Base-by-base conservation (phyloP, 2,888 invertebrate genomes). In the Corbicula japonica region DNA sequence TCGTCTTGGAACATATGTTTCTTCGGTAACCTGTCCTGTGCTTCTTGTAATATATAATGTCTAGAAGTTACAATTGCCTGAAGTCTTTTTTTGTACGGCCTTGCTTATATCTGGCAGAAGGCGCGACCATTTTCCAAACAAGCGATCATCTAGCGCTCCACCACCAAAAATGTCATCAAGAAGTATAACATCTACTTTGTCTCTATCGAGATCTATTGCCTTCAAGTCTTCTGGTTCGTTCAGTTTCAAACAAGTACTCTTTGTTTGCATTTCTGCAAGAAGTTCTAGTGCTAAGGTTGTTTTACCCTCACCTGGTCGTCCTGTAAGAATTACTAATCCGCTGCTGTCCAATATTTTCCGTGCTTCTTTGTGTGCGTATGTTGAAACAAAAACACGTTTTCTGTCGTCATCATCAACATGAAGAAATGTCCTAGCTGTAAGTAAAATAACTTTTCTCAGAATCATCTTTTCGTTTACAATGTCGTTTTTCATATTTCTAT, bases 121-220 rank as follows among this genome's bases (percentile, higher is more conserved):
- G 32, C 18, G 56, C 4, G 72, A 50, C 76, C 80, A 80, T 26
- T 63, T 41, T 21, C 69, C 52, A 10, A 72, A 41, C 12, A 76
- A 28, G 10, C 32, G 58, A 44, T 80, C 73, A 41, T 76, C 65
- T n/a, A 80, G 12, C 21, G 58, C 62, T 6, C 75, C 75, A 26
- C 61, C 35, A 12, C 80, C 80, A 56, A 80, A 80, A 5, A 80
- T 76, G 35, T 80, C 80, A 46, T 80, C 80, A 32, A 76, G 72
- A 5, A 80, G 46, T 54, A 80, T 60, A 0, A 46, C 52, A 26
- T 63, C 48, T 23, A 68, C 46, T 18, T 30, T 8, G 18, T 58
- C 28, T 32, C 41, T 28, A 1, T 50, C 50, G 5, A 72, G 41
- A 63, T 70, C 68, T n/a, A 80, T 21, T n/a, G 23, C 30, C 26